Percentiles rank a stretch among this genome's conserved stretches.
phyloP scores from a whole-genome alignment of 2,113 vertebrate genomes.

The Centropristis striata region DNA sequence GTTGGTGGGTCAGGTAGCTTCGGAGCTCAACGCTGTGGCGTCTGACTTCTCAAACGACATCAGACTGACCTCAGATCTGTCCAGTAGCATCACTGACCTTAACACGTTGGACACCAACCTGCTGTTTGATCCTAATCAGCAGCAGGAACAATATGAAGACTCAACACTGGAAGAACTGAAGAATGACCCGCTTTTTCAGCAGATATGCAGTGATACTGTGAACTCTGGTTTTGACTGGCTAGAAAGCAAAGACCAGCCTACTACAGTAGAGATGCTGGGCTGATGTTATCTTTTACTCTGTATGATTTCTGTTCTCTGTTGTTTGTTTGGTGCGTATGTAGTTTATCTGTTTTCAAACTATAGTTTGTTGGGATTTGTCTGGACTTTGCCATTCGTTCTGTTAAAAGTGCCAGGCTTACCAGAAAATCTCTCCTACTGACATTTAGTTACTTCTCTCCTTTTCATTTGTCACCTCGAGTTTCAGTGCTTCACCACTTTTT shows the following conservation, averaged over 20 bases:
- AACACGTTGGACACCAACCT: conserved; percentile 97
- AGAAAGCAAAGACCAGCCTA: conserved; percentile 99
- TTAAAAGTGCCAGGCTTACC: conserved; percentile 96
- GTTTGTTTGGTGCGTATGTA: conserved; percentile 77
- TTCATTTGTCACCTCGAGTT: conserved; percentile 60
- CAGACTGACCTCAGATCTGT: conserved; percentile 97
- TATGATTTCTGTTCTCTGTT: conserved; percentile 77
- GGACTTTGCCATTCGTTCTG: conserved; percentile 85
- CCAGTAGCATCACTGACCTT: conserved; percentile 99
- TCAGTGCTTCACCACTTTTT: conserved; percentile 64
- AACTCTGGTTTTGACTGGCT: conserved; percentile 99
- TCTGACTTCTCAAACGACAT: conserved; percentile 97
- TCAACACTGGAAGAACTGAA: conserved; percentile 99
- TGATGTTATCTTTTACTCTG: conserved; percentile 84
- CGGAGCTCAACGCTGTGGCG: conserved; percentile 92
- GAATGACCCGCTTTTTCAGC: conserved; percentile 99
- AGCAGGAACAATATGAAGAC: conserved; percentile 98
- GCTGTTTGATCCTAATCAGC: conserved; percentile 97
- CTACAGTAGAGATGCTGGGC: conserved; percentile 99
- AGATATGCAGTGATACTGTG: conserved; percentile 99
- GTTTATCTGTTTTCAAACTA: conserved; percentile 76
- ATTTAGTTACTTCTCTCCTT: conserved; percentile 72
- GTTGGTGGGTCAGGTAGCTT: conserved; percentile 93
- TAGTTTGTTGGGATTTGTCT: conserved; percentile 80
- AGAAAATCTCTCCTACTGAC: conserved; percentile 92